A percentile compares a stretch with the other conserved stretches of the same genome.
phyloP scores from a whole-genome alignment of 1,140 invertebrate genomes.

The Nylanderia fulva region DNA sequence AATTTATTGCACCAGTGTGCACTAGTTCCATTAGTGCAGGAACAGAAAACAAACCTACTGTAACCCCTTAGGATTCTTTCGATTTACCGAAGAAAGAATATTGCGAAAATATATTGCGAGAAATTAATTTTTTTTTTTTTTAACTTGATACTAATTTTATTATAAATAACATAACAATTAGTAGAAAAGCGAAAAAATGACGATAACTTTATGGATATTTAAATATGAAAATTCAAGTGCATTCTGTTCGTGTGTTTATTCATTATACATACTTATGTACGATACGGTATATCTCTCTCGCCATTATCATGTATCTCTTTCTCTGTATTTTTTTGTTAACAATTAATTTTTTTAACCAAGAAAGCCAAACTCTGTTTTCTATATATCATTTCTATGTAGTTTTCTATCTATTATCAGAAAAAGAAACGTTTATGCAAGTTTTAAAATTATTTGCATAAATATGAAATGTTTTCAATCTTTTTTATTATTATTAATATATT shows the following conservation, averaged over 20 bases:
- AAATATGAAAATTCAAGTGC: constrained; percentile 3
- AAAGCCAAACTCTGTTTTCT: background rate
- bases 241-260: background rate
- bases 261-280: background rate
- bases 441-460: constrained; percentile 22
- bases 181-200: constrained; percentile 4
- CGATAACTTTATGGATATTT: constrained; percentile 20
- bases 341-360: background rate
- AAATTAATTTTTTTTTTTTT: constrained; percentile 33
- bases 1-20: too few species aligned
- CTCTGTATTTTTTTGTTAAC: background rate
- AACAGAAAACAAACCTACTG: too few species aligned
- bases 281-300: background rate
- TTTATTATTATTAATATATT: constrained; percentile 38
- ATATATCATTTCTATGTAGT: background rate
- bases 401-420: background rate
- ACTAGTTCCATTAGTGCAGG: too few species aligned
- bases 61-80: background rate
- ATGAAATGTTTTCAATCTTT: constrained; percentile 30
- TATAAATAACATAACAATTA: constrained; percentile 6
- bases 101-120: background rate
- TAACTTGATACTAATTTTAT: constrained; percentile 26
- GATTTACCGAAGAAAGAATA: constrained; percentile 10
- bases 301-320: constrained; percentile 7
- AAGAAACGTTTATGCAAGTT: background rate